Percentiles rank a stretch among this genome's conserved stretches.
These are phyloP conservation scores for Hecatera dysodea DNA, from an alignment of 2,888 invertebrate genomes.

Conservation along the genomic window DNA sequence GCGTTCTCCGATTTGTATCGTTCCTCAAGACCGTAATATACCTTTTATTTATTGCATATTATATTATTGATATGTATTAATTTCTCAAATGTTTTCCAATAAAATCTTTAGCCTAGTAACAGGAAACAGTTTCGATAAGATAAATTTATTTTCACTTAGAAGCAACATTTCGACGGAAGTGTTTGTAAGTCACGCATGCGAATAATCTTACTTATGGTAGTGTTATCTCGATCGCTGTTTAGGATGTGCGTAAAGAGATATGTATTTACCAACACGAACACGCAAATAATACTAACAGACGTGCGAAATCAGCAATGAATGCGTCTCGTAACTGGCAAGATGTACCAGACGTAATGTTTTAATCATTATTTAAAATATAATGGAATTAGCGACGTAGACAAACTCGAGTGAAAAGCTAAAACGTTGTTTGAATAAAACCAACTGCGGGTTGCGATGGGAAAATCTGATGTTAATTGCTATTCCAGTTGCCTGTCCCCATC, in stretches of 20 bases:
- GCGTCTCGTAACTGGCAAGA: slow-evolving; percentile 46
- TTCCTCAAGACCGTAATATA: neutral
- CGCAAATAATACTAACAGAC: slow-evolving; percentile 13
- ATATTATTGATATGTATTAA: neutral
- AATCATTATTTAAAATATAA: slow-evolving; percentile 58
- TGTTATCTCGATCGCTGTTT: slow-evolving; percentile 48
- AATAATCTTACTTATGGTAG: slow-evolving; percentile 41
- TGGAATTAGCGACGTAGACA: slow-evolving; percentile 44
- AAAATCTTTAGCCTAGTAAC: slow-evolving; percentile 47
- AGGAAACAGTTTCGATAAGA: slow-evolving; percentile 49
- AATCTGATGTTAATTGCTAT: slow-evolving; percentile 54
- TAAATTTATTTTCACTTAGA: slow-evolving; percentile 36
- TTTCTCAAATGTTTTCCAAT: slow-evolving; percentile 9
- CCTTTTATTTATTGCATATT: neutral
- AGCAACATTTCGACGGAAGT: slow-evolving; percentile 43
- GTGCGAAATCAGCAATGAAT: slow-evolving; percentile 54
- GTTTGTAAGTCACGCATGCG: slow-evolving; percentile 45
- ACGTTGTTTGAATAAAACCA: slow-evolving; percentile 48
- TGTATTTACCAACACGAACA: slow-evolving; percentile 36
- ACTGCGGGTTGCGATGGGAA: slow-evolving; percentile 29
- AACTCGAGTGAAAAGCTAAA: slow-evolving; percentile 49
- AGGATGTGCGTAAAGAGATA: slow-evolving; percentile 56
- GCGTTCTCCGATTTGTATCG: neutral
- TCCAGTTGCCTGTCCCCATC: slow-evolving; percentile 37
- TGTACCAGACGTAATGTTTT: slow-evolving; percentile 52